Percentiles rank a stretch among this genome's conserved stretches.
phyloP scores from a whole-genome alignment of 2,797 vertebrate genomes.

The Danio jaintianensis region DNA sequence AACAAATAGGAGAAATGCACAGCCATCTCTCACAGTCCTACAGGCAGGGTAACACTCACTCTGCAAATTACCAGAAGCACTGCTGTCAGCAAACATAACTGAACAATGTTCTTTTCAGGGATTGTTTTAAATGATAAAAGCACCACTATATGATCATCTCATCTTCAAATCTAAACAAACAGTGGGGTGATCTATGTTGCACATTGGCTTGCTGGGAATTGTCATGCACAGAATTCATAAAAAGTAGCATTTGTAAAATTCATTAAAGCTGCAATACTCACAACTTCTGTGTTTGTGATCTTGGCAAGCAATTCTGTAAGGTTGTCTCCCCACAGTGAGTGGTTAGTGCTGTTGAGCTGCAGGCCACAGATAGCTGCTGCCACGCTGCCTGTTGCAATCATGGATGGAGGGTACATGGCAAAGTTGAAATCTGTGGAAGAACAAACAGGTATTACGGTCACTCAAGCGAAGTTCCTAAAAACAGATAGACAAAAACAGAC shows the following conservation, averaged over 20 bases:
- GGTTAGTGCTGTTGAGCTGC: slow-evolving; percentile 88
- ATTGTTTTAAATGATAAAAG: slow-evolving; percentile 6
- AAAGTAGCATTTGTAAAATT: slow-evolving; percentile 5
- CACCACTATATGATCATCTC: background rate
- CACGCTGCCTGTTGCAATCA: slow-evolving; percentile 97
- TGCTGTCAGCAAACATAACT: background rate
- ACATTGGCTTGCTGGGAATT: background rate
- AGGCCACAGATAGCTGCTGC: slow-evolving; percentile 95
- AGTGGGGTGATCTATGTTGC: background rate
- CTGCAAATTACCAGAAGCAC: background rate
- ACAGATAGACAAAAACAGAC: too few species aligned
- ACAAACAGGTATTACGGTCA: slow-evolving; percentile 19
- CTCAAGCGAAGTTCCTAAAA: background rate
- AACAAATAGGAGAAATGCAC: slow-evolving; percentile 53
- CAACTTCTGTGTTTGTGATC: slow-evolving; percentile 98
- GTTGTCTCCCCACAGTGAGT: slow-evolving; percentile 83
- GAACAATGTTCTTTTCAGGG: background rate
- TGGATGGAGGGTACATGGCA: slow-evolving; percentile 95
- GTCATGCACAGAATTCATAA: background rate
- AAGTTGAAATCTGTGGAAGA: slow-evolving; percentile 90
- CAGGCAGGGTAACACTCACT: slow-evolving; percentile 11
- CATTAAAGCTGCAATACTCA: slow-evolving; percentile 76
- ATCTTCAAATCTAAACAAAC: background rate
- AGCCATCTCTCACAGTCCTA: slow-evolving; percentile 44
- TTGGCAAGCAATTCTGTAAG: slow-evolving; percentile 93